These are phyloP conservation scores for Dunckerocampus dactyliophorus DNA, from an alignment of 2,113 vertebrate species.

Conservation along the genomic window DNA sequence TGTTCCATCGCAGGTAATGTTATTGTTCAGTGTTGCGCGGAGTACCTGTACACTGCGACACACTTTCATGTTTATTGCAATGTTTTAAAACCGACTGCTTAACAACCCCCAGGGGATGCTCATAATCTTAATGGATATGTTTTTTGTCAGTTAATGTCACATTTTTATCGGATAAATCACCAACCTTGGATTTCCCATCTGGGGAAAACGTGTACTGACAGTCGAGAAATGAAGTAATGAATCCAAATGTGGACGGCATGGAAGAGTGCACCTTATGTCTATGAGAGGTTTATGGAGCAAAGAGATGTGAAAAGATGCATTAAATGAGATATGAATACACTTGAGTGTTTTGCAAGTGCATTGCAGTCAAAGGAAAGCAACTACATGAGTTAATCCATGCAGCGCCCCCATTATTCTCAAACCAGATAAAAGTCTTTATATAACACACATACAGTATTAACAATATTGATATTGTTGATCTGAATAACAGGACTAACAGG, in stretches of 20 bases:
- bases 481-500: slow-evolving; percentile 18
- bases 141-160: background rate
- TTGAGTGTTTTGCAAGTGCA: slow-evolving; percentile 30
- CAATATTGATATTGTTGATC: slow-evolving; percentile 23
- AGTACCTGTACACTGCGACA: background rate
- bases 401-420: slow-evolving; percentile 7
- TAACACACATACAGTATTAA: slow-evolving; percentile 12
- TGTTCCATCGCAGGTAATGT: background rate
- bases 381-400: slow-evolving; percentile 19
- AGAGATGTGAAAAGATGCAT: slow-evolving; percentile 37
- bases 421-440: slow-evolving; percentile 2
- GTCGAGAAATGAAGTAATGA: slow-evolving; percentile 14
- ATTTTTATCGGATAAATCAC: background rate
- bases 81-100: background rate
- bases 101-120: background rate
- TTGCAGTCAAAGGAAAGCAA: slow-evolving; percentile 19
- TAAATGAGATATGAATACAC: slow-evolving; percentile 52
- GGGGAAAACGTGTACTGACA: background rate
- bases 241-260: slow-evolving; percentile 16
- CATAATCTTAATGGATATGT: background rate
- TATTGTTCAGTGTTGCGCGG: background rate
- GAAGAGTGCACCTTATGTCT: slow-evolving; percentile 38
- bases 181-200: slow-evolving; percentile 4
- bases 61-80: background rate
- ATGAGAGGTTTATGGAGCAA: slow-evolving; percentile 13